Base-by-base conservation (phyloP, 2,888 invertebrate species). In the Exephanes ischioxanthus region DNA sequence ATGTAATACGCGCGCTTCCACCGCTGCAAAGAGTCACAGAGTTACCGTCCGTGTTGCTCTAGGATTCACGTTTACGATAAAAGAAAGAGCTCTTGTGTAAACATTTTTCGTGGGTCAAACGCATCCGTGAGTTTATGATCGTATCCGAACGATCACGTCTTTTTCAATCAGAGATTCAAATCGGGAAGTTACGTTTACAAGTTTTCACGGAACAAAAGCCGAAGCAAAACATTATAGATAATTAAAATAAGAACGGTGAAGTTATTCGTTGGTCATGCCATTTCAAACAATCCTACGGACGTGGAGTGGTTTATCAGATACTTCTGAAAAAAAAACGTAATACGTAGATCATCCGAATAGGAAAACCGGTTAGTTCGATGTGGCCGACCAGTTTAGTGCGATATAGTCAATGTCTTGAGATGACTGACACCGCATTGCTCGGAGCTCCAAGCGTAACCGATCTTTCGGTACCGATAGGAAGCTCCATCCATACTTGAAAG, bases 291-390 rank as follows among this genome's bases (percentile, higher is more conserved):
- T 4, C 16, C 45, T 14, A 16, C 16, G 3, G 0, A 48, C 45
- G 3, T 11, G 16, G 3, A 48, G 16, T 48, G 0, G 11, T 58
- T 58, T 14, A 58, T 58, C 26, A 26, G 26, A 58, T 58, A 1
- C 26, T 48, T 48, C 16, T 16, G 45, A 16, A 48, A 48, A 48
- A 41, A 41, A 48, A 2, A n/a, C n/a, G 14, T 48, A 16, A 11
- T 30, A 67, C 71, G 48, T 16, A 55, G 53, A 51, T n/a, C 30
- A 19, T 63, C 70, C 30, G 26, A 37, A 63, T 14, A 16, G 37
- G 22, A 75, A 85, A 81, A 85, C 84, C 84, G 70, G 81, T 85
- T 78, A n/a, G 67, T 16, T 63, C 19, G 37, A 22, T 61, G 5
- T 53, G n/a, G 3, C 14, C 14, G 68, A 78, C 75, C 45, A 75